A percentile compares a stretch with the other conserved stretches of the same genome.
phyloP scores from a whole-genome alignment of 2,113 vertebrate species.

The Anser cygnoides region DNA sequence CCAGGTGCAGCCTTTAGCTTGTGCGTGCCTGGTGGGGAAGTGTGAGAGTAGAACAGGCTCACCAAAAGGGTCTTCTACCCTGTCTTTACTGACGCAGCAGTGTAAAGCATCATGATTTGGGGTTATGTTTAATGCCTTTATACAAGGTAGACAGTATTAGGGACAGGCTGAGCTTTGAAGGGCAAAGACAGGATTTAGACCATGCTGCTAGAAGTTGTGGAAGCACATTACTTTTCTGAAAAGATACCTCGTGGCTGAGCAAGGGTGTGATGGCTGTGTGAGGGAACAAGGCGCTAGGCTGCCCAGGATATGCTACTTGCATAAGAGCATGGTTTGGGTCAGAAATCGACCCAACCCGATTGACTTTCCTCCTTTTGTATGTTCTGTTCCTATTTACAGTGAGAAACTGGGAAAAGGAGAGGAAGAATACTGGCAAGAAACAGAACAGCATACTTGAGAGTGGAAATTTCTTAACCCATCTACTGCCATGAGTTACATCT shows the following conservation, averaged over 20 bases:
- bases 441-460: not conserved
- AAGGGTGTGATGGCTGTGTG: not conserved
- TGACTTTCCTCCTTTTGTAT: not conserved
- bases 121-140: not conserved
- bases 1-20: not conserved
- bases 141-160: not conserved
- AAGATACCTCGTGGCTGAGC: not conserved
- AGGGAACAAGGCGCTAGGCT: not conserved
- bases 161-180: not conserved
- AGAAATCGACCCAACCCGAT: not conserved
- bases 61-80: not conserved
- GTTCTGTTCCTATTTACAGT: not conserved
- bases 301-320: not conserved
- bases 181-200: not conserved
- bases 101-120: accelerated
- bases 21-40: accelerated
- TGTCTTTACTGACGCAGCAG: not conserved
- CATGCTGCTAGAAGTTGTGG: not conserved
- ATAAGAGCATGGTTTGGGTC: not conserved
- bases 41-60: not conserved
- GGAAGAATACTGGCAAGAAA: not conserved
- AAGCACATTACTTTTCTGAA: not conserved
- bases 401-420: not conserved
- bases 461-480: not conserved
- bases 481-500: too few species aligned